These are phyloP conservation scores for Pseudomyrmex concolor DNA, from an alignment of 1,140 invertebrate genomes.

Conservation along the genomic window DNA sequence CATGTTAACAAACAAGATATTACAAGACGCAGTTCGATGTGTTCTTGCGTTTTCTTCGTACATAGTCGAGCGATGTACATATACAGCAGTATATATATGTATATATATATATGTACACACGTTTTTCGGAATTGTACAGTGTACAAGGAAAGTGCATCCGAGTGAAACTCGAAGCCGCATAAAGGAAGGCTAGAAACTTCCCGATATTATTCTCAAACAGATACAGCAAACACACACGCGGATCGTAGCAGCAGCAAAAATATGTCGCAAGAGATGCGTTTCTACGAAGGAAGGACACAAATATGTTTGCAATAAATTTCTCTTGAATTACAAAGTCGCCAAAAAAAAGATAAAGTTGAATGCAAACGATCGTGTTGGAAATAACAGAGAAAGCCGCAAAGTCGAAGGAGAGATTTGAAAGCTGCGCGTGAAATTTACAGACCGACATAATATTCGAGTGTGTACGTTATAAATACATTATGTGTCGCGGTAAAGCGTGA, in stretches of 20 bases:
- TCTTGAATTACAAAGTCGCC: conserved; percentile 13
- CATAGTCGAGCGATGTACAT: not conserved
- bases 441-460: conserved; percentile 12
- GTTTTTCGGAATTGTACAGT: conserved; percentile 56
- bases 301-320: conserved; percentile 25
- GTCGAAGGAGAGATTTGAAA: not conserved
- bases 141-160: conserved; percentile 57
- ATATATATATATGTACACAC: not conserved
- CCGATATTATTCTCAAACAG: conserved; percentile 63
- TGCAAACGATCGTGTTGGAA: not conserved
- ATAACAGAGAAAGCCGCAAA: conserved; percentile 15
- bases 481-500: not conserved
- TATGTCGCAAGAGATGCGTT: conserved; percentile 18
- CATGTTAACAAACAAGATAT: conserved; percentile 41
- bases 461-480: conserved; percentile 1
- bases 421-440: conserved; percentile 24
- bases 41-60: conserved; percentile 6
- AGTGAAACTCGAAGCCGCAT: conserved; percentile 52
- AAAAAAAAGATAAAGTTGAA: conserved; percentile 13
- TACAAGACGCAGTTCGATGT: not conserved
- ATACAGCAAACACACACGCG: conserved; percentile 16
- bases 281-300: conserved; percentile 6
- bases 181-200: conserved; percentile 55
- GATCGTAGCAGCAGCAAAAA: conserved; percentile 19
- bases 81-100: conserved; percentile 7